phyloP scores from a whole-genome alignment of 2,113 vertebrate species.

The Tympanuchus pallidicinctus region DNA sequence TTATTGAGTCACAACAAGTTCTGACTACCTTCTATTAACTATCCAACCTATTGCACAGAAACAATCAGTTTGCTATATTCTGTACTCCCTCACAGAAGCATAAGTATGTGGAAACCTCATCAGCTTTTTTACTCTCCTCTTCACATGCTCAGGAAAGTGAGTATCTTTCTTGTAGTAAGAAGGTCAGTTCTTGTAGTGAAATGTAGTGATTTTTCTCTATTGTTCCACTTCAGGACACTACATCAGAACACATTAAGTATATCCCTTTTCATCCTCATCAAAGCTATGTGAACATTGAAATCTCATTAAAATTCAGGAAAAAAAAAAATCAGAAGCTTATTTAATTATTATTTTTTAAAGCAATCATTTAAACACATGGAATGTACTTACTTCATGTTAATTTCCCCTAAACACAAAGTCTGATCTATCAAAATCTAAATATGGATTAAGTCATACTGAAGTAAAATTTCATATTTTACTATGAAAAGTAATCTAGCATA shows the following conservation, averaged over 20 bases:
- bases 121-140: not conserved
- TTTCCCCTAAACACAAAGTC: not conserved
- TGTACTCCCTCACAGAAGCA: not conserved
- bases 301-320: not conserved
- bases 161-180: not conserved
- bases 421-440: not conserved
- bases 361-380: not conserved
- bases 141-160: not conserved
- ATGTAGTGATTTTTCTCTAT: not conserved
- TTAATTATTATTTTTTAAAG: not conserved
- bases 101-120: not conserved
- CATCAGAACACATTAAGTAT: not conserved
- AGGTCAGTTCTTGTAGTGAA: not conserved
- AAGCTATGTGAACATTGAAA: not conserved
- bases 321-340: not conserved
- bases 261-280: not conserved
- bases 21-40: not conserved
- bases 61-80: not conserved
- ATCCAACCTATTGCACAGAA: not conserved
- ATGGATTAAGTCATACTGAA: not conserved
- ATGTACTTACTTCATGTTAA: not conserved
- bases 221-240: not conserved
- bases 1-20: not conserved
- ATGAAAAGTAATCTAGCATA: too few species aligned
- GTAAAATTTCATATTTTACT: not conserved